phyloP scores from a whole-genome alignment of 2,888 invertebrate genomes.

The Acrobasis suavella region DNA sequence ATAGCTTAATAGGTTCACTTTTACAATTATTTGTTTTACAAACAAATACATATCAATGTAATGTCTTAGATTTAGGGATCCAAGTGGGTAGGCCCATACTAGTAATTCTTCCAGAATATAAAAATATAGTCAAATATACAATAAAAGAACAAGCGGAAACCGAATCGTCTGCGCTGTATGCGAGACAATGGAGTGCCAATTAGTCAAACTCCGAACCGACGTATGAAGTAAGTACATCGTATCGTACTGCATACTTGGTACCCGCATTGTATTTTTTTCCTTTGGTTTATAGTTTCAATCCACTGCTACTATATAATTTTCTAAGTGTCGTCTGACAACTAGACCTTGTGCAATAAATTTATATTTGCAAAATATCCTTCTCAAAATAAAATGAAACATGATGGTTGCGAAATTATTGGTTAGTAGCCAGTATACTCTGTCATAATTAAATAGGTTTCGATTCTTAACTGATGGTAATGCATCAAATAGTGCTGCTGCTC shows the following conservation, averaged over 20 bases:
- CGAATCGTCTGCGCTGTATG: slow-evolving; percentile 23
- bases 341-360: background rate
- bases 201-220: slow-evolving; percentile 36
- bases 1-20: slow-evolving; percentile 29
- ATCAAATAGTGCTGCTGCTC: slow-evolving; percentile 2
- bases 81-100: background rate
- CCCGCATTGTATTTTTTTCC: slow-evolving; percentile 14
- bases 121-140: background rate
- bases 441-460: background rate
- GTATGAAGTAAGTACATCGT: slow-evolving; percentile 20
- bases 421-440: background rate
- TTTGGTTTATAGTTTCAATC: slow-evolving; percentile 7
- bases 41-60: too few species aligned
- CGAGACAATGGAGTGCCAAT: slow-evolving; percentile 41
- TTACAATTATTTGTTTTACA: slow-evolving; percentile 6
- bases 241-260: slow-evolving; percentile 22
- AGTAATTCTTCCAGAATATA: background rate
- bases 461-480: slow-evolving; percentile 5
- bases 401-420: too few species aligned
- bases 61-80: background rate
- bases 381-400: too few species aligned
- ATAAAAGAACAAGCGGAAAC: slow-evolving; percentile 22
- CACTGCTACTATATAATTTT: slow-evolving; percentile 2
- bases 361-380: background rate
- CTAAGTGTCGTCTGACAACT: background rate